Evolutionary conservation across 2,113 vertebrate genomes (phyloP), one percentile per base, ranked within the genome.

Genomic region (Nanorana parkeri): DNA sequence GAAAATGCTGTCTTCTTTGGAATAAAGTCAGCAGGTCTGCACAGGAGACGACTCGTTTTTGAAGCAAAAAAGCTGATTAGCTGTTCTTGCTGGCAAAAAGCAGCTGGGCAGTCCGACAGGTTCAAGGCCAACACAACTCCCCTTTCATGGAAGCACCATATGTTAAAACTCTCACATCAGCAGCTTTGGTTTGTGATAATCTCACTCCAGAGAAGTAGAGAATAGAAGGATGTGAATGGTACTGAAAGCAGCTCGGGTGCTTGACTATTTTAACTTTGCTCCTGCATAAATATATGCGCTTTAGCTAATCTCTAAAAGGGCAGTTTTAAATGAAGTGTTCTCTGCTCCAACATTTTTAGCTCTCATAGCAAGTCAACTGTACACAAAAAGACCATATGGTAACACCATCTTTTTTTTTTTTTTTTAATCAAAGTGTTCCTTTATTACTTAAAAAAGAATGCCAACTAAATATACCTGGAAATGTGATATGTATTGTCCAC

Each of bases 111-210:
- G 69, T 84, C 86, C 86, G 58, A 86, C 90, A 86, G 86, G 89
- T 91, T 92, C 90, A 92, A 91, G 91, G 90, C 91, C 90, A 85
- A 84, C 84, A 84, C 81, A 85, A 80, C 84, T 88, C 83, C 84
- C 71, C 87, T 88, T 90, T 87, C 83, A 86, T 60, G 79, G 58
- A 91, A 88, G 86, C 85, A 89, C 92, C 94, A 91, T 92, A 93
- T 93, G 93, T 88, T 89, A 87, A 85, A 86, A 85, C 87, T 85
- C 85, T 85, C 90, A 88, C 89, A 92, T 88, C 92, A 87, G 91
- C 93, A 88, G 89, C 89, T 94, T 89, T 86, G 84, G 88, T 84
- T 90, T 84, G 86, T 87, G 87, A 86, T 87, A 88, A 87, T 88
- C 85, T 87, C 86, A 84, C 85, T 91, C 87, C 86, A 76, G 82